A percentile compares a stretch with the other conserved stretches of the same genome.
Evolutionary conservation across 1,140 invertebrate genomes (phyloP).

Genomic region (Atta cephalotes): DNA sequence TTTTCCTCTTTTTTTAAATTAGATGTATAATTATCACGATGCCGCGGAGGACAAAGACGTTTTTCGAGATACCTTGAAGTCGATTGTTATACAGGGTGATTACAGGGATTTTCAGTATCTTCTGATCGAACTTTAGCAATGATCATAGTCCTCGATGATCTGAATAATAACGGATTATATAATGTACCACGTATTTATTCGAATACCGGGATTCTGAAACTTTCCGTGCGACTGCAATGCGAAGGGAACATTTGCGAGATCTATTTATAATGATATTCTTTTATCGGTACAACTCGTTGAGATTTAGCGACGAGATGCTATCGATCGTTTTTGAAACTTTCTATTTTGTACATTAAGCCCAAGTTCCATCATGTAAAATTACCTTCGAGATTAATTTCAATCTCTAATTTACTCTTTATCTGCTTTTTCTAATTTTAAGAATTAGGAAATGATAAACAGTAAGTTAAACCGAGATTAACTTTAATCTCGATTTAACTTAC

Average conservation of each 20-base stretch:
- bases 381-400: no score
- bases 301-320: no score
- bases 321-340: background rate
- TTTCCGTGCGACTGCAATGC: background rate
- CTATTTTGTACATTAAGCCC: background rate
- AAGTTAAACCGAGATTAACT: no score
- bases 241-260: background rate
- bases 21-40: background rate
- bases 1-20: background rate
- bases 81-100: background rate
- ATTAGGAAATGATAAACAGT: no score
- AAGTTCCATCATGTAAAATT: no score
- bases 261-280: background rate
- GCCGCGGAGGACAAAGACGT: no score
- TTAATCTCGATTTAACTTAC: no score
- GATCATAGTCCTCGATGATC: slow-evolving; percentile 17
- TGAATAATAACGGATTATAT: background rate
- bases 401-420: no score
- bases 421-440: no score
- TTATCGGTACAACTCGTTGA: background rate
- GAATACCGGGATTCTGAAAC: background rate
- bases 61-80: background rate
- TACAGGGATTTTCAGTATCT: background rate
- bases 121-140: background rate
- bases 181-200: background rate